phyloP scores from a whole-genome alignment of 2,797 vertebrate species.

The Pangasius mekongensis region DNA sequence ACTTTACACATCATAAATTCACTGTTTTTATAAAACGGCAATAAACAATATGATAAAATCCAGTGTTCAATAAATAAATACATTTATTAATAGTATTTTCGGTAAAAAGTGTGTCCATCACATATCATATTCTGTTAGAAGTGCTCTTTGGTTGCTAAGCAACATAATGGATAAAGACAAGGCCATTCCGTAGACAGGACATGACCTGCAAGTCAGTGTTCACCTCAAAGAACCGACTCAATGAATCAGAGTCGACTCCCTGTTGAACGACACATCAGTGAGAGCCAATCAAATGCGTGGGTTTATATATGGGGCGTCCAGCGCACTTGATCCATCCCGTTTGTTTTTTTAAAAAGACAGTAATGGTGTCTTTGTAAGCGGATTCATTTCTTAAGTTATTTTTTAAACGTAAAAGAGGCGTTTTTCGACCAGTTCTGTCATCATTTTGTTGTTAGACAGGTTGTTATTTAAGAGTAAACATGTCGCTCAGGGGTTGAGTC shows the following conservation, averaged over 20 bases:
- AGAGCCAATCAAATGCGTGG: constrained; percentile 41
- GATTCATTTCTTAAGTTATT: background rate
- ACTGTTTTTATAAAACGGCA: too few relatives aligned
- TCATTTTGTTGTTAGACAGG: background rate
- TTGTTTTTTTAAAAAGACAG: constrained; percentile 4
- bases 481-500: constrained; percentile 14
- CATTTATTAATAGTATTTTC: too few relatives aligned
- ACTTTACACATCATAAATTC: too few relatives aligned
- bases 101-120: too few relatives aligned
- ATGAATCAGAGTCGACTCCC: background rate
- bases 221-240: background rate
- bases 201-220: too few relatives aligned
- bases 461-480: background rate
- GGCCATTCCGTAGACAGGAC: too few relatives aligned
- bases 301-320: constrained; percentile 25
- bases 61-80: background rate
- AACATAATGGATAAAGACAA: too few relatives aligned
- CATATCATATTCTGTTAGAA: too few relatives aligned
- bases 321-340: constrained; percentile 6
- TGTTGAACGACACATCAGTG: background rate
- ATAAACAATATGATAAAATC: background rate
- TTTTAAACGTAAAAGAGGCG: background rate
- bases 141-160: too few relatives aligned
- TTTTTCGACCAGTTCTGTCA: background rate
- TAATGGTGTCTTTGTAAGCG: background rate